Conservation (phyloP, 2,113 vertebrate genomes). For the Paratilapia polleni region DNA sequence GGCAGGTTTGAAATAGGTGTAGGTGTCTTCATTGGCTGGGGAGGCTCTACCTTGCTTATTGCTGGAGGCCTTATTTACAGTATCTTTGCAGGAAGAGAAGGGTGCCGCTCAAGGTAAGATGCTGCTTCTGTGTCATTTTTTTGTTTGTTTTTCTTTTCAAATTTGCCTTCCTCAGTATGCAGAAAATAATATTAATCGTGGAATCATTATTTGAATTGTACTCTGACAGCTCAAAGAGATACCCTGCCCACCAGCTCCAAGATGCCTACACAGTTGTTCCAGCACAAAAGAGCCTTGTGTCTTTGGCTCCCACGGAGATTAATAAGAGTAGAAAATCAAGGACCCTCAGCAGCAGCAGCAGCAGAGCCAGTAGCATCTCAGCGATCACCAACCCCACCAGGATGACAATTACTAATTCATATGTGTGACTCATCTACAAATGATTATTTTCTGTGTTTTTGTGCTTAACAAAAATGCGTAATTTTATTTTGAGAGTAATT, state of each 20-base stretch:
- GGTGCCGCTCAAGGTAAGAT: constrained; percentile 70
- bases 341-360: constrained; percentile 32
- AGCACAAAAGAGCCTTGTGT: constrained; percentile 24
- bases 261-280: constrained; percentile 37
- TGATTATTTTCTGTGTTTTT: neutral
- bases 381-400: constrained; percentile 34
- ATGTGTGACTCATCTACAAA: constrained; percentile 77
- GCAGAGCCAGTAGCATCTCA: constrained; percentile 55
- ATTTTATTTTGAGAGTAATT: neutral
- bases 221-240: constrained; percentile 52
- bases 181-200: neutral
- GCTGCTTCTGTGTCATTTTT: neutral
- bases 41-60: constrained; percentile 89
- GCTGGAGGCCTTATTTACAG: constrained; percentile 90
- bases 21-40: constrained; percentile 94
- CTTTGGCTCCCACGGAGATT: constrained; percentile 18
- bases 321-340: constrained; percentile 42
- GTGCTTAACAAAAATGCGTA: neutral
- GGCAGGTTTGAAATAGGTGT: constrained; percentile 94
- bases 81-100: constrained; percentile 79
- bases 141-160: neutral
- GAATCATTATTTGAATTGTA: constrained; percentile 5
- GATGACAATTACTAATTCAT: constrained; percentile 81
- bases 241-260: constrained; percentile 16
- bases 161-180: neutral